Base-by-base conservation (phyloP, 2,888 invertebrate genomes). In the Dasysyrphus tricinctus region DNA sequence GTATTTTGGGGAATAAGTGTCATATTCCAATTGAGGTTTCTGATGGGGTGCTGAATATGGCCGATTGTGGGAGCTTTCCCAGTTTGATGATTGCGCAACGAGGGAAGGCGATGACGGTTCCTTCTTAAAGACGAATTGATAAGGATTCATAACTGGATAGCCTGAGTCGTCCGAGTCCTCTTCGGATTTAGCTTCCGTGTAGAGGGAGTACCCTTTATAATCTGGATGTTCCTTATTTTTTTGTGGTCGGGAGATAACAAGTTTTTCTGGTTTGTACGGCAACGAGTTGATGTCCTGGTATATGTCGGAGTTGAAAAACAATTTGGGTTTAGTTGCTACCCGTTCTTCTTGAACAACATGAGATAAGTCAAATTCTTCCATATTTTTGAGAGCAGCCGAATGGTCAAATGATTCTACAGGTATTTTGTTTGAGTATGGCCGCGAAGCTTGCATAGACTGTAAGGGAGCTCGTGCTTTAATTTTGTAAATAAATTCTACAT, bases 221-320 rank as follows among this genome's bases (percentile, higher is more conserved):
- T 91, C 92, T 4, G 89, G 83, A 82, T 90, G 88, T 32, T 79
- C 88, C 37, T 86, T 86, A 0, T 32, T 39, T 56, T 86, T 86
- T n/a, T 82, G 86, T 14, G 79, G 70, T 0, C 86, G 49, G 4
- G 82, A 12, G 29, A 63, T 6, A 7, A 39, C 16, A 3, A 65
- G 11, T 67, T 92, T 90, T 14, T 91, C 91, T 1, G 90, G 89
- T 76, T 92, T 92, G 69, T 90, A 91, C 0, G 92, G 91, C 74
- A 93, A 73, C 1, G 92, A 91, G 76, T 93, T 93, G 42, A 93
- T 92, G 79, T 93, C 93, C 24, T 91, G 92, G 87, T 93, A 93
- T 49, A 91, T 92, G 47, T 93, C 92, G 0, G 91, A 91, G 74
- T 92, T 92, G 69, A 93, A 92, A 37, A 91, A 92, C 1, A 92